A percentile compares a stretch with the other conserved stretches of the same genome.
These are phyloP conservation scores for Tokudaia tokunoshimensis DNA, from an alignment of 2,797 vertebrate species.

Conservation along the genomic window DNA sequence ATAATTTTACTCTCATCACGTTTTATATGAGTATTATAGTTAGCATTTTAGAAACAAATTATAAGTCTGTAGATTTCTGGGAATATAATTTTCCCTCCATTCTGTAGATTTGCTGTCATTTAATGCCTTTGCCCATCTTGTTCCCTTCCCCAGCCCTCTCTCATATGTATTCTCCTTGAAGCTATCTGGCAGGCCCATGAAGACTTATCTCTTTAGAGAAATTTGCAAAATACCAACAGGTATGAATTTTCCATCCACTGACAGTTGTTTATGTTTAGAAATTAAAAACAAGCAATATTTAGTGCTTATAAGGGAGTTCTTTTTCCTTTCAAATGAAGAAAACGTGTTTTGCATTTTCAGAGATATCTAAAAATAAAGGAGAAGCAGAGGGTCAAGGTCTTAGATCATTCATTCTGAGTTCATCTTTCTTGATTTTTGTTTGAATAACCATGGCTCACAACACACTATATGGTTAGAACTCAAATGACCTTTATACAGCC, in stretches of 20 bases:
- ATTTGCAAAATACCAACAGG: background rate
- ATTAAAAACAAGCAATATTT: background rate
- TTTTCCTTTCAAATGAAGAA: background rate
- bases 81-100: background rate
- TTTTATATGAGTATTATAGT: background rate
- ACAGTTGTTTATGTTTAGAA: background rate
- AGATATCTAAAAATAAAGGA: background rate
- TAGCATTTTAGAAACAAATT: slow-evolving; percentile 25
- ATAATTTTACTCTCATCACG: background rate
- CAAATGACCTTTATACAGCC: background rate
- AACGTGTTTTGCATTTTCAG: background rate
- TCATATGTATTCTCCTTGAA: background rate
- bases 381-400: background rate
- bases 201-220: background rate
- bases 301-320: background rate
- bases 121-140: background rate
- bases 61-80: background rate
- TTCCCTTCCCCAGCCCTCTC: background rate
- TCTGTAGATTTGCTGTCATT: background rate
- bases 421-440: background rate
- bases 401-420: background rate
- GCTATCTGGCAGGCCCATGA: background rate
- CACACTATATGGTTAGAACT: background rate
- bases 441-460: background rate
- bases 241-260: background rate